Conservation (phyloP, 2,113 vertebrate species). For the Amphiprion percula region DNA sequence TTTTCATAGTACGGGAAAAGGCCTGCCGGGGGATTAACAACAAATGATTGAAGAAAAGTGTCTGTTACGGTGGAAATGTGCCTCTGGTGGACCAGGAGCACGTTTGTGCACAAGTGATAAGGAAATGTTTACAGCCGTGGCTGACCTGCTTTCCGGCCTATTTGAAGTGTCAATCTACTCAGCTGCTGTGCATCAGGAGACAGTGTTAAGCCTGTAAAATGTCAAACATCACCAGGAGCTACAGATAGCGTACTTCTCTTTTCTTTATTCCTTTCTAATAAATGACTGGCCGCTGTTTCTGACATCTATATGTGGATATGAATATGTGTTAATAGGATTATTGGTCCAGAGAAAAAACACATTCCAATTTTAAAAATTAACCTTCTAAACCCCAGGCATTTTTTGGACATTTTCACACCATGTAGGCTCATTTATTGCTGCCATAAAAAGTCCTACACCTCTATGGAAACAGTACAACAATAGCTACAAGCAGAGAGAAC, state of each 20-base stretch:
- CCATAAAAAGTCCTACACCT: too few relatives aligned
- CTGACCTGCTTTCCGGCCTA: constrained; percentile 53
- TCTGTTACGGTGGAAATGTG: constrained; percentile 37
- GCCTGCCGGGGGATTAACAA: constrained; percentile 40
- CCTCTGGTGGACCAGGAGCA: constrained; percentile 47
- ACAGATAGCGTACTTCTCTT: constrained; percentile 23
- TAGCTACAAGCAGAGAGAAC: too few relatives aligned
- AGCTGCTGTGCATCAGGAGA: constrained; percentile 42
- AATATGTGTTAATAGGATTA: neutral
- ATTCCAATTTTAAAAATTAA: too few relatives aligned
- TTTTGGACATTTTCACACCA: too few relatives aligned
- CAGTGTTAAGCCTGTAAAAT: constrained; percentile 56
- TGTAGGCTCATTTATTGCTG: too few relatives aligned
- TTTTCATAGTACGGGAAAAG: constrained; percentile 39
- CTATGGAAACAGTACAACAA: too few relatives aligned
- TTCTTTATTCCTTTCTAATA: constrained; percentile 14
- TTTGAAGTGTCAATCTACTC: constrained; percentile 70
- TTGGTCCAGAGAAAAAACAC: too few relatives aligned
- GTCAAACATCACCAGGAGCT: constrained; percentile 60
- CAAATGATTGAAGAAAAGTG: constrained; percentile 48
- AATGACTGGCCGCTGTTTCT: constrained; percentile 13
- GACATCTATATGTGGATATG: neutral
- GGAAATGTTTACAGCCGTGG: constrained; percentile 53
- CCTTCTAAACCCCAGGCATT: too few relatives aligned
- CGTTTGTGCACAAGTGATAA: constrained; percentile 67